Conservation (phyloP, 2,888 invertebrate species). For the Hydroisotoma schaefferi region DNA sequence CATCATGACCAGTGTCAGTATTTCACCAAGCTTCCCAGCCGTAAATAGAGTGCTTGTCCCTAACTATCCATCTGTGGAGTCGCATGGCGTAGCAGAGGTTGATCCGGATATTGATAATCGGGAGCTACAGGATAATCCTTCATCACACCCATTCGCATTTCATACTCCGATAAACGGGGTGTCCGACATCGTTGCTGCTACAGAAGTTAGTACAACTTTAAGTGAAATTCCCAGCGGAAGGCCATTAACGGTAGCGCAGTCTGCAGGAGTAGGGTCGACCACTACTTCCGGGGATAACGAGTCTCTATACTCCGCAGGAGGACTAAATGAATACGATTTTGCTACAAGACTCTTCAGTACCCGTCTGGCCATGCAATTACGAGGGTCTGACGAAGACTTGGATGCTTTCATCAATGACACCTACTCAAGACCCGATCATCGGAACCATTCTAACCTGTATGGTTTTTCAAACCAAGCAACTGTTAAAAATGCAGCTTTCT, state of each 20-base stretch:
- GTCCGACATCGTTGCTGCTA: neutral
- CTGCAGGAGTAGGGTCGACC: conserved; percentile 1
- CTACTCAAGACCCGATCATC: neutral
- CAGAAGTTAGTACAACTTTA: neutral
- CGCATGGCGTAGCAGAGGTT: too few species aligned
- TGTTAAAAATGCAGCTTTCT: conserved; percentile 21
- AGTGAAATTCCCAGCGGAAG: neutral
- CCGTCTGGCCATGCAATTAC: neutral
- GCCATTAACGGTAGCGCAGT: neutral
- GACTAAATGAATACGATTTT: neutral
- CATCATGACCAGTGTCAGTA: neutral
- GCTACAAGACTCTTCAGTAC: neutral
- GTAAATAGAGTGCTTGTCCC: neutral
- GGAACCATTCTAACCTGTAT: neutral
- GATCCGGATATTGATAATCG: neutral
- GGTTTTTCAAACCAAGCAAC: neutral
- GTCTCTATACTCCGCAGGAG: neutral
- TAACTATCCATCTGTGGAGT: neutral
- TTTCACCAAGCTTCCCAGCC: neutral
- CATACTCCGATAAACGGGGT: neutral
- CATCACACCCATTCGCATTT: too few species aligned
- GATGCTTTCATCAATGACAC: conserved; percentile 3
- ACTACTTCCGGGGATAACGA: neutral
- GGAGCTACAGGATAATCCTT: neutral
- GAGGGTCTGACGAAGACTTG: conserved; percentile 4